Base-by-base conservation (phyloP, 2,888 invertebrate genomes). In the Pelosia muscerda region DNA sequence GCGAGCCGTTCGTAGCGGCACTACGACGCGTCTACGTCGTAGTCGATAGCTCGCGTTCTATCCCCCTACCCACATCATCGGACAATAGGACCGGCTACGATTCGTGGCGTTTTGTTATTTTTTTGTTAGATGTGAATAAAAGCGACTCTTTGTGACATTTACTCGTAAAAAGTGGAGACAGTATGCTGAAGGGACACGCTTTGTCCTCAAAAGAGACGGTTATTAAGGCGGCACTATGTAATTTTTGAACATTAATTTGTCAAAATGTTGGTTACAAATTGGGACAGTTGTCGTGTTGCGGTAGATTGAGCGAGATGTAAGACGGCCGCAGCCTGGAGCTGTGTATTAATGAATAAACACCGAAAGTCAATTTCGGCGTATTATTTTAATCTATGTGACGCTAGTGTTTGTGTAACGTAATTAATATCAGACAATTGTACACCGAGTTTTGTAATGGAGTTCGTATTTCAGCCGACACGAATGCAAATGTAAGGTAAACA, bases 21-120 rank as follows among this genome's bases (percentile, higher is more conserved):
- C 89, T 90, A 91, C 93, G 89, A 92, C 94, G 92, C 81, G 84
- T 79, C 90, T 91, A 90, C 92, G 91, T 75, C 91, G 92, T 91
- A 91, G 92, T 79, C 69, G 19, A 62, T 70, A 76, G 83, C 81
- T 83, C 81, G 79, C 68, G 72, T 77, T n/a, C 77, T 68, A 55
- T 68, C 77, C 80, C 77, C 82, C 81, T 81, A 85, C 82, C 85
- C 79, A 80, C 85, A 84, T 84, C 85, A 83, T 84, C 87, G 89
- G 87, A 90, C 90, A 91, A 91, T 88, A 90, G 90, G 83, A 85
- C 89, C 90, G 90, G 87, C 91, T 89, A 86, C 88, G 89, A 86
- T 87, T 89, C 84, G 90, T 87, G 85, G 82, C 87, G 89, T 91
- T 90, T 91, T 92, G 90, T 92, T 92, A 86, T 90, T 90, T 91